Evolutionary conservation across 2,888 invertebrate genomes (phyloP).

Genomic region (Ectropis crepuscularia): DNA sequence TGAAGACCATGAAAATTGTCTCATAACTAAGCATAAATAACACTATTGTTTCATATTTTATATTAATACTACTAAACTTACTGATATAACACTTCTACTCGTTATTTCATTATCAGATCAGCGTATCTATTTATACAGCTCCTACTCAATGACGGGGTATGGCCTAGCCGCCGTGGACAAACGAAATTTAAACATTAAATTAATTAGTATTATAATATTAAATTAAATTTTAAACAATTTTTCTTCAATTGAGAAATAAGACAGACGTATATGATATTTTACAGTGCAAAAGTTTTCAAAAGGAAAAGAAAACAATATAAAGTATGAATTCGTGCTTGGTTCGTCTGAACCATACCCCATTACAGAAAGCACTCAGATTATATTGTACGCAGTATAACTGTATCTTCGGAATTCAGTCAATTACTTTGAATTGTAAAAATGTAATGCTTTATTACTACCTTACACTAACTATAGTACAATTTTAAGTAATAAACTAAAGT

Average conservation of each 20-base stretch:
- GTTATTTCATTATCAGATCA: conserved; percentile 77
- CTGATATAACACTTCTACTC: conserved; percentile 64
- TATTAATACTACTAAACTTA: conserved; percentile 79
- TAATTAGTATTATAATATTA: too few species aligned
- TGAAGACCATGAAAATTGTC: conserved; percentile 75
- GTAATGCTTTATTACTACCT: conserved; percentile 66
- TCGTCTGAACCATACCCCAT: conserved; percentile 31
- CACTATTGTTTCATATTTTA: conserved; percentile 78
- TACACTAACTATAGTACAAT: conserved; percentile 73
- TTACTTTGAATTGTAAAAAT: conserved; percentile 74
- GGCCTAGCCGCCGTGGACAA: conserved; percentile 1
- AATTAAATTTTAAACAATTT: too few species aligned
- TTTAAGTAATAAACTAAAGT: conserved; percentile 70
- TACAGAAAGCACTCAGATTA: conserved; percentile 68
- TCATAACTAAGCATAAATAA: conserved; percentile 83
- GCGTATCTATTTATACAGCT: conserved; percentile 72
- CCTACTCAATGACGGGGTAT: conserved; percentile 57
- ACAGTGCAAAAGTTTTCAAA: too few species aligned
- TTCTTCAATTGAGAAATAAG: too few species aligned
- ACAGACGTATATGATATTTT: too few species aligned
- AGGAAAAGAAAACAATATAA: not conserved
- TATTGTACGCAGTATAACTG: conserved; percentile 70
- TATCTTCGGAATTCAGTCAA: conserved; percentile 75
- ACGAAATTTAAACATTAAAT: too few species aligned
- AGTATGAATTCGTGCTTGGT: not conserved